Conservation (phyloP, 1,140 invertebrate species). For the Drosophila eugracilis region DNA sequence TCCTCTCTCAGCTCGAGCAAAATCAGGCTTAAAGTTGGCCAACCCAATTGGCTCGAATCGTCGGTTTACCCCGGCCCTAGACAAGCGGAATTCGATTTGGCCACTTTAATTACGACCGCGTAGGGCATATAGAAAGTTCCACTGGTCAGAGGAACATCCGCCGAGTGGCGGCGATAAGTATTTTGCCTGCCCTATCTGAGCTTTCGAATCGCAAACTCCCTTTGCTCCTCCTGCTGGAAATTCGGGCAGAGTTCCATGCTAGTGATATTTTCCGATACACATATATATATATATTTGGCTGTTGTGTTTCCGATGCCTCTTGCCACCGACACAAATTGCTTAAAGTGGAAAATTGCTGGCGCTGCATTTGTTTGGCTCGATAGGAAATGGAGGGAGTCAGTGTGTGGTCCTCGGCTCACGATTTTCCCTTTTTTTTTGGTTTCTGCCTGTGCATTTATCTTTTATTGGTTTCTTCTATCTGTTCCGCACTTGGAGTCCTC, state of each 20-base stretch:
- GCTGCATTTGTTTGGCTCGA: constrained; percentile 59
- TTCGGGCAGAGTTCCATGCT: constrained; percentile 33
- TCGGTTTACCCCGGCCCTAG: constrained; percentile 23
- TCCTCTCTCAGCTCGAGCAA: constrained; percentile 17
- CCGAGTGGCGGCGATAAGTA: constrained; percentile 49
- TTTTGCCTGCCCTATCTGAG: constrained; percentile 36
- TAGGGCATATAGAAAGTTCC: constrained; percentile 48
- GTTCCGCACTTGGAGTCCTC: background rate
- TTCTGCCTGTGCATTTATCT: constrained; percentile 73
- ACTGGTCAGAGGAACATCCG: constrained; percentile 22
- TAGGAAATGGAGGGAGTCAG: constrained; percentile 2
- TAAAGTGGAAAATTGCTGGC: constrained; percentile 82
- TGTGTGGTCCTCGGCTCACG: constrained; percentile 46
- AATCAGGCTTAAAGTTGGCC: constrained; percentile 34
- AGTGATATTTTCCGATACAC: constrained; percentile 42
- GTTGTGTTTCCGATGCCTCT: constrained; percentile 43
- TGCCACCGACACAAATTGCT: constrained; percentile 73
- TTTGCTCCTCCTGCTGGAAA: constrained; percentile 18
- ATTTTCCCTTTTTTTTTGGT: constrained; percentile 14
- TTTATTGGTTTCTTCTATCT: constrained; percentile 66
- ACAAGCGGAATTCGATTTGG: constrained; percentile 39
- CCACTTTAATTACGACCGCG: constrained; percentile 57
- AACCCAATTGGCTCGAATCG: constrained; percentile 29
- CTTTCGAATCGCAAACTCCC: constrained; percentile 11
- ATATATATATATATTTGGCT: constrained; percentile 29